Base-by-base conservation (phyloP, 2,888 invertebrate species). In the Lutraria lutraria region DNA sequence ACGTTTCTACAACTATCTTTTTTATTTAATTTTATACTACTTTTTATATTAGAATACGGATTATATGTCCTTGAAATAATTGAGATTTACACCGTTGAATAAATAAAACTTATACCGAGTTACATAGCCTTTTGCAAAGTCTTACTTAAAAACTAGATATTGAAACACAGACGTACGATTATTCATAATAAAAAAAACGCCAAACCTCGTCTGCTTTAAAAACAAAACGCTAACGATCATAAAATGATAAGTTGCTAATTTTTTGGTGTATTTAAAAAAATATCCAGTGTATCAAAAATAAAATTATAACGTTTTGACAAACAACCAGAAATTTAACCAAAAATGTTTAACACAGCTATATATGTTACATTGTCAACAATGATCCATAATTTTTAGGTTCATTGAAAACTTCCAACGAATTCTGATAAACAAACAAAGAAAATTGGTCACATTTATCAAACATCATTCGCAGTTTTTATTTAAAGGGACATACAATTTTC, bases 371-470 rank as follows among this genome's bases (percentile, higher is more conserved):
- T 72, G 72, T 72, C 31, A 31, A 15, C 13, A 56, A 16, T 19
- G 12, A 56, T 19, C 12, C 12, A 21, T 19, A 34, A 15, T 31
- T 72, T 72, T 34, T 76, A 56, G 19, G 21, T 76, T 25, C 13
- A 15, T 76, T 34, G 31, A 16, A 19, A 56, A 19, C 12, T 56
- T 16, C 31, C 76, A 76, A 76, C 19, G 31, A 15, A 16, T 76
- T 76, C 19, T n/a, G 76, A 76, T 34, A 76, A 76, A 21, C 34
- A 34, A 15, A 76, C 76, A 76, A 76, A 76, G 34, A 76, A 31
- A 4, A 6, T 31, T 31, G 13, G 0, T 19, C 31, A 12, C 25
- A 76, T 76, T 31, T 76, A 76, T 34, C 19, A 76, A 76, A 76
- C 31, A 76, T 6, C 15, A 29, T 31, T 72, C 29, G 29, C 29